Base-by-base conservation (phyloP, 2,797 vertebrate species). In the Telmatherina bonti region DNA sequence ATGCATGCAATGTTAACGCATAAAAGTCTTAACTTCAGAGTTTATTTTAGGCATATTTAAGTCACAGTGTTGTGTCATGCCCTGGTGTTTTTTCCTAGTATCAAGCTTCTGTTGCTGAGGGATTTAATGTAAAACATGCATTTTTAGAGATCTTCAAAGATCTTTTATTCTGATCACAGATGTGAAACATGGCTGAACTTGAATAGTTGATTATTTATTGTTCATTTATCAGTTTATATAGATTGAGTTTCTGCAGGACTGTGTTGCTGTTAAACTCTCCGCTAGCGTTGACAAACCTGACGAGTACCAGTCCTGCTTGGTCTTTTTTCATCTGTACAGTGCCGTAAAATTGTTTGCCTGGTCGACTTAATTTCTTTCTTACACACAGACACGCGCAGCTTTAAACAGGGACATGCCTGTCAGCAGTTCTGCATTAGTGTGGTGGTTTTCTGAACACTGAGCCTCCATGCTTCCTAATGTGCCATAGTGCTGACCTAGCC, bases 391-490 rank as follows among this genome's bases (percentile, higher is more conserved):
- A 73, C 75, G 58, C 70, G 57, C 53, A 56, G 81, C 79, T 88
- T 67, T 85, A 83, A 82, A 83, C 81, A 63, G 81, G 79, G 85
- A 90, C 88, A 67, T 81, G 77, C 85, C 70, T 74, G 92, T 94
- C 93, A 95, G 94, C 92, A 93, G 82, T 93, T 92, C 88, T 92
- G 68, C 79, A 65, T 43, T 64, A 49, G 82, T 75, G 70, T 70
- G 67, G 26, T 72, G 67, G 62, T 76, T 81, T 88, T 85, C 76
- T 79, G 79, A 70, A 83, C 81, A 72, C 76, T 52, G 74, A 77
- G 77, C 83, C 70, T 81, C 81, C 49, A 80, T 76, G 24, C 45
- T 80, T 85, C 38, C 78, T 85, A 33, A 76, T 79, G 78, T 67
- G 77, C 70, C 75, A 83, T 86, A 78, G 62, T 89, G 93, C 92